Percentiles rank a stretch among this genome's conserved stretches.
These are phyloP conservation scores for Ariopsis seemanni DNA, from an alignment of 2,113 vertebrate genomes.

Conservation along the genomic window DNA sequence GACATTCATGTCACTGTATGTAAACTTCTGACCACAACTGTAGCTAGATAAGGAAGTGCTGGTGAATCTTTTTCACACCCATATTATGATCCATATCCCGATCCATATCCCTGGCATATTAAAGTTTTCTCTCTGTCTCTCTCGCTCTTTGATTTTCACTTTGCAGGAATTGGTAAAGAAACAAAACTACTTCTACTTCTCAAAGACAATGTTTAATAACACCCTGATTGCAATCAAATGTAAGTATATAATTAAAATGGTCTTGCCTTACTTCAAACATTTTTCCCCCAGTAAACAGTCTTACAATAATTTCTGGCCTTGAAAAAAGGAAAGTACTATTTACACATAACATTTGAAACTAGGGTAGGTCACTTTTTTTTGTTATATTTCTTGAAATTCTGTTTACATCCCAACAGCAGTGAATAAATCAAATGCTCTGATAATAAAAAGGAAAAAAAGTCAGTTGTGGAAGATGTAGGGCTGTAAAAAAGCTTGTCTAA, in stretches of 20 bases:
- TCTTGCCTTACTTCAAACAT: neutral
- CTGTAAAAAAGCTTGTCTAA: no score
- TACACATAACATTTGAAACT: neutral
- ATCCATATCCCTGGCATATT: neutral
- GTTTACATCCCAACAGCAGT: no score
- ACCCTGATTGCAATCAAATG: conserved; percentile 64
- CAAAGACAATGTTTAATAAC: conserved; percentile 73
- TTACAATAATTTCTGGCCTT: neutral
- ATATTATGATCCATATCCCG: neutral
- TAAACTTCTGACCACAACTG: no score
- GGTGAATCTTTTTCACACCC: neutral
- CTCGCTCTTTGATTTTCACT: neutral
- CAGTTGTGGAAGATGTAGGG: no score
- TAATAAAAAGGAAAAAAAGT: no score
- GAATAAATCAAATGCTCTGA: no score
- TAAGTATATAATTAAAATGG: conserved; percentile 52
- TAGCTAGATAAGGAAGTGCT: no score
- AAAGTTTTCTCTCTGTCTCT: neutral
- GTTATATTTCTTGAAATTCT: no score
- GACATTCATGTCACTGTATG: no score
- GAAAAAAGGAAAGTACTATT: neutral
- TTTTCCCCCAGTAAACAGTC: neutral
- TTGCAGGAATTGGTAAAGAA: conserved; percentile 16
- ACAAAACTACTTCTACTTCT: conserved; percentile 51
- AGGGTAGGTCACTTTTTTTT: no score